Evolutionary conservation across 1,140 invertebrate genomes (phyloP), one percentile per base, ranked within the genome.

Genomic region (Brachionus rubens): DNA sequence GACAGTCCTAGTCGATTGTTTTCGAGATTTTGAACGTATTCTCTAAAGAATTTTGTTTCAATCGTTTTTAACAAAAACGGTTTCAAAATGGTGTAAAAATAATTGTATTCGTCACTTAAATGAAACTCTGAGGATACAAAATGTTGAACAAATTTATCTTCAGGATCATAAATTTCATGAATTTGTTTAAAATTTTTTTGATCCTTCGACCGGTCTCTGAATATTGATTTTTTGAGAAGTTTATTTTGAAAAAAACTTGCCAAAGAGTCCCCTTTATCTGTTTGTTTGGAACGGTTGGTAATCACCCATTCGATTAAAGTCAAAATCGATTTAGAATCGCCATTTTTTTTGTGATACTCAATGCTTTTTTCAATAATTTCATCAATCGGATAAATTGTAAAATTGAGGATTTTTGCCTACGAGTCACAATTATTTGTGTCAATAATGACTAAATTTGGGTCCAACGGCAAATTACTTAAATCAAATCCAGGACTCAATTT

Each of bases 361-460:
- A 65, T 43, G n/a, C 59, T 65, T 24, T 40, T 43, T 7, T 43
- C 36, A 2, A 65, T 24, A 19, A 65, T 19, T 43, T 65, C 12
- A 5, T 14, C 30, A n/a, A 65, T 43, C 21, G 40, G 40, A 28
- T 43, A 65, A 21, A 19, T 10, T 41, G 3, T 24, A 16, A 65
- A 26, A 43, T 43, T 21, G 7, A 65, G 16, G 24, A 30, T 65
- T 10, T 19, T 43, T 43, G 41, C 19, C n/a, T 43, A 65, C 14
- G 41, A 43, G 41, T 65, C 59, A 26, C 36, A 19, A 43, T 26
- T 26, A 43, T 3, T 46, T 65, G 16, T 36, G 12, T 65, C 59
- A 43, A 65, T 65, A 21, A 65, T 41, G 41, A 24, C 26, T 24
- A 65, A 65, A 46, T 65, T 24, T 1, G 59, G 59, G 30, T 65